phyloP scores from a whole-genome alignment of 2,888 invertebrate genomes.

The Nomada hirtipes region DNA sequence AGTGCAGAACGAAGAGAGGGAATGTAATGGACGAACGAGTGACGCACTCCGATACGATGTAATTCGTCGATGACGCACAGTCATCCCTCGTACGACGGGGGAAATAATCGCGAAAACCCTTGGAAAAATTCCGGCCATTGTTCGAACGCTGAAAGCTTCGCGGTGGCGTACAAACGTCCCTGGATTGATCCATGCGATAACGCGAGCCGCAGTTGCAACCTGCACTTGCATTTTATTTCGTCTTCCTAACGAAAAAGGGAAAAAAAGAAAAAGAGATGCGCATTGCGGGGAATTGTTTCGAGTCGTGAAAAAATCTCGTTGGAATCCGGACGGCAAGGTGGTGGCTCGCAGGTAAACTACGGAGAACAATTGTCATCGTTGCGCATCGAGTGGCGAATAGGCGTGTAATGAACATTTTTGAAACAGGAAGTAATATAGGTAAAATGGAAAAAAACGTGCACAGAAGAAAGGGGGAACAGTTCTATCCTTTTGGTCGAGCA shows the following conservation, averaged over 20 bases:
- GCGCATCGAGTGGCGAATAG: neutral
- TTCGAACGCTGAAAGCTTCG: slow-evolving; percentile 53
- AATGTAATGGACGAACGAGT: slow-evolving; percentile 38
- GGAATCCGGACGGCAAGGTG: neutral
- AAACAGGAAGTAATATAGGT: too few species aligned
- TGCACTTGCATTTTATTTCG: slow-evolving; percentile 26
- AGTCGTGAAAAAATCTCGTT: neutral
- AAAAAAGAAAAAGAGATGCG: neutral
- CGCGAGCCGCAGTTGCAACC: slow-evolving; percentile 30
- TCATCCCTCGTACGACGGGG: slow-evolving; percentile 20
- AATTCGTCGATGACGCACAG: slow-evolving; percentile 63
- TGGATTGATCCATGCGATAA: slow-evolving; percentile 48
- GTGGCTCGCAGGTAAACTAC: neutral
- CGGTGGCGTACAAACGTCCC: slow-evolving; percentile 36
- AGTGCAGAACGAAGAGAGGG: slow-evolving; percentile 7
- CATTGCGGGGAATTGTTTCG: neutral
- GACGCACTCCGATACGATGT: slow-evolving; percentile 46
- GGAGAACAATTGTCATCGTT: slow-evolving; percentile 23
- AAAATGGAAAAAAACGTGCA: neutral
- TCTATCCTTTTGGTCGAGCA: neutral
- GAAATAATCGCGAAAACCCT: slow-evolving; percentile 58
- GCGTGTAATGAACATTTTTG: neutral
- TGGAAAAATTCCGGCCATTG: slow-evolving; percentile 61
- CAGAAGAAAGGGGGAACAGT: neutral
- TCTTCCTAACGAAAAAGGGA: neutral